Base-by-base conservation (phyloP, 2,888 invertebrate species). In the Drosophila nr. medialis region DNA sequence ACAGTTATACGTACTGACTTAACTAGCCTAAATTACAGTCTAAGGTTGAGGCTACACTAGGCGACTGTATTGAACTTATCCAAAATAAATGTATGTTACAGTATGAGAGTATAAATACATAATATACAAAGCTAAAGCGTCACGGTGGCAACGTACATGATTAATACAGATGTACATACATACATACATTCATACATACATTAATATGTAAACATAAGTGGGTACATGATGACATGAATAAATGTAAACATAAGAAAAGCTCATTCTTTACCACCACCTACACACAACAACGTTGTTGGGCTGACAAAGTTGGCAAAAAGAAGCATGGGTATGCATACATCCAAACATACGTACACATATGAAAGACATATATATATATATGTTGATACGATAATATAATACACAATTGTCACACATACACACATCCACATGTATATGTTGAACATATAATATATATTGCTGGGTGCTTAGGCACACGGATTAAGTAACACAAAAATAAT, bases 41-140 rank as follows among this genome's bases (percentile, higher is more conserved):
- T 73, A 65, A 40, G 11, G 21, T 32, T 61, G 50, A 27, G 13
- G 48, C 64, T 72, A 72, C 48, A 10, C 61, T 65, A 72, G 18
- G 48, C 30, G 50, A 51, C 34, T 36, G 38, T 51, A 36, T 36
- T 63, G 45, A 53, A 50, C 65, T 63, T 69, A 63, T 66, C 13
- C 24, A 53, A 32, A 32, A 64, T 61, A 48, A 27, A 49, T 32
- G 24, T 30, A 13, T 61, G 50, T 62, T 21, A 56, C 59, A 36
- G 51, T 82, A 69, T 53, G 63, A 53, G 78, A 80, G 64, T 56
- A 56, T 51, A 68, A 55, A 65, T 75, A 69, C 54, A 61, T 69
- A 75, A 56, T 77, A 62, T 68, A 72, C 69, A 74, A 86, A 83
- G 82, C 86, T 72, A 77, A 82, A 82, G 82, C 86, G 77, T 64